Evolutionary conservation across 2,888 invertebrate genomes (phyloP), one percentile per base, ranked within the genome.

Genomic region (Timema podura): DNA sequence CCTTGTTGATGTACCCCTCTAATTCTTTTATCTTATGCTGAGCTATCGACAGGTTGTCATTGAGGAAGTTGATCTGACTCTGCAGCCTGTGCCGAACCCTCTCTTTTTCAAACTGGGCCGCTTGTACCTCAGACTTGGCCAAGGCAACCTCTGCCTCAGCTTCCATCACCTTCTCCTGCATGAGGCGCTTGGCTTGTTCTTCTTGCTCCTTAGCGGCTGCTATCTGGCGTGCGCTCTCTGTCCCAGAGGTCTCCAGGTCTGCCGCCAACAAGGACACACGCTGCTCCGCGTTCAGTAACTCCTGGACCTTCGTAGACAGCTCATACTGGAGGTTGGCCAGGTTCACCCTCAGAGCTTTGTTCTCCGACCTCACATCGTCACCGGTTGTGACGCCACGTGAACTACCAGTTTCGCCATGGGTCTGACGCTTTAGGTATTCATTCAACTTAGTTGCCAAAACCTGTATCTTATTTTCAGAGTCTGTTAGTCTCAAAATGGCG

Each of bases 151-250:
- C 61, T 8, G 61, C 61, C 61, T 61, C 61, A 5, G 61, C 61
- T 6, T 61, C 61, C 61, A 61, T 5, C 61, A 30, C 61, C 30
- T 61, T 61, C 6, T 11, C 7, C 10, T 61, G 61, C 16, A 61
- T 30, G 44, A 61, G n/a, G 10, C 61, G 8, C 61, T 61, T 61
- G 61, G 61, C 45, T 11, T 7, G 30, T 6, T 61, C 61, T n/a
- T 30, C 61, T 45, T 61, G 30, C n/a, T 30, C 44, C 61, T 45
- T 8, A 9, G 45, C 61, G 44, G 8, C 61, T 1, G 44, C 6
- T 45, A 61, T 45, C 30, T 61, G 61, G 61, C 61, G 61, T 6
- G 61, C 61, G 61, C 61, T 5, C 61, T 61, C 61, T 45, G 30
- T 45, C 30, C 61, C 45, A 10, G 45, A 45, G 10, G 61, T 61